Conservation (phyloP, 2,113 vertebrate genomes). For the Erythrolamprus reginae region DNA sequence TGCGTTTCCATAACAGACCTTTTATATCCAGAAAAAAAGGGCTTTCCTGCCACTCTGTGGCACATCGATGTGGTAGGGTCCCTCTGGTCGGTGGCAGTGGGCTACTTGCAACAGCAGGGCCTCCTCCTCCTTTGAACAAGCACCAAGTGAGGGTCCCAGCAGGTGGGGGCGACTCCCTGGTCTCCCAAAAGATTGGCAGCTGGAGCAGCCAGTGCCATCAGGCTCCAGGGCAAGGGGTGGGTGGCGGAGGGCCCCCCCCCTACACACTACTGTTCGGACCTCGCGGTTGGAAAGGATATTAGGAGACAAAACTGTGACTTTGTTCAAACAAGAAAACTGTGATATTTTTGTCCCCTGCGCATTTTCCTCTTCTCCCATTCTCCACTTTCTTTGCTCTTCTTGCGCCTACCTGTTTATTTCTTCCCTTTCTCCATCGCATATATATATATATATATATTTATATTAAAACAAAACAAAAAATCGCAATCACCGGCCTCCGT, state of each 20-base stretch:
- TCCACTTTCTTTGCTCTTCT: neutral
- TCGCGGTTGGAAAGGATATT: constrained; percentile 13
- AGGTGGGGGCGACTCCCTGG: neutral
- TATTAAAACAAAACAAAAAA: too few relatives aligned
- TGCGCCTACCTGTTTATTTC: neutral
- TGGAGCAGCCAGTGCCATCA: neutral
- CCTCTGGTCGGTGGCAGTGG: neutral
- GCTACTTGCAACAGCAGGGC: constrained; percentile 17
- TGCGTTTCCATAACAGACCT: constrained; percentile 21
- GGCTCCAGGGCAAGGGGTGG: neutral
- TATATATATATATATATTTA: too few relatives aligned
- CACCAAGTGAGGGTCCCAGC: neutral
- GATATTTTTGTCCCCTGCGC: constrained; percentile 5
- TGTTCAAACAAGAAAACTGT: constrained; percentile 29
- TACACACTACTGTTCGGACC: constrained; percentile 3
- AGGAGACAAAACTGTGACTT: constrained; percentile 40
- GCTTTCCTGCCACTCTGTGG: constrained; percentile 28
- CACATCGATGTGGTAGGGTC: neutral
- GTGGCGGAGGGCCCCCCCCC: neutral
- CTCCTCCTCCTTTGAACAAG: constrained; percentile 13
- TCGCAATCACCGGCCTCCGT: neutral
- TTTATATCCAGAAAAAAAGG: constrained; percentile 35
- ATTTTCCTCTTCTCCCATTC: neutral
- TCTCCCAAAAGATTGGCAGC: neutral
- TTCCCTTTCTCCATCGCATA: neutral